Percentiles rank a stretch among this genome's conserved stretches.
These are phyloP conservation scores for Pagetopsis macropterus DNA, from an alignment of 2,797 vertebrate species.

Conservation along the genomic window DNA sequence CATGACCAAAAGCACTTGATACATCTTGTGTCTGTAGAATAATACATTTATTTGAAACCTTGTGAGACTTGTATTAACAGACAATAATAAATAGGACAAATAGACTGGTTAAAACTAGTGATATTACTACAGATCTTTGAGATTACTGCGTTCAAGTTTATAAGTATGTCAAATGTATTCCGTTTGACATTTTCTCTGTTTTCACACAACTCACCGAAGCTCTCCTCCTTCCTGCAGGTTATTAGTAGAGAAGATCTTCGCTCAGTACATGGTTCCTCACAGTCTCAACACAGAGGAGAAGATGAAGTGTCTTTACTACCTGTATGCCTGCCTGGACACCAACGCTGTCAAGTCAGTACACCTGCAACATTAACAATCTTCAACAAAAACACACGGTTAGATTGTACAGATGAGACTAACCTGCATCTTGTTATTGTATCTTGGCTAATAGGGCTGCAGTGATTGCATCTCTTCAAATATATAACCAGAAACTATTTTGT, in stretches of 20 bases:
- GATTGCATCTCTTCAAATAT: too few relatives aligned
- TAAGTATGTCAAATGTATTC: background rate
- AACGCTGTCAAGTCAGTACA: constrained; percentile 95
- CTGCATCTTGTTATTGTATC: background rate
- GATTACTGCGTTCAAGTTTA: background rate
- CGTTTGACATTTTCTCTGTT: background rate
- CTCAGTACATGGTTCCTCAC: constrained; percentile 98
- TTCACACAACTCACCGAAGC: background rate
- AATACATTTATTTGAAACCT: background rate
- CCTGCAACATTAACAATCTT: background rate
- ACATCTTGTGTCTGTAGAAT: background rate
- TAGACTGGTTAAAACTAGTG: background rate
- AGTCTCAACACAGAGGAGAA: constrained; percentile 98
- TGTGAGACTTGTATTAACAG: constrained; percentile 1
- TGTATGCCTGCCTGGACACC: constrained; percentile 97
- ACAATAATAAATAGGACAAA: background rate
- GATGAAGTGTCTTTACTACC: constrained; percentile 99
- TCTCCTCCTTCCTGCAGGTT: constrained; percentile 79
- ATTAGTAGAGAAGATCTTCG: constrained; percentile 98
- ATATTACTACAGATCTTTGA: background rate
- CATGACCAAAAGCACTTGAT: background rate
- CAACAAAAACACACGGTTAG: background rate
- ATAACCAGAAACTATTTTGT: too few relatives aligned
- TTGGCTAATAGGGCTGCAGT: background rate
- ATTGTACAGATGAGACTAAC: background rate